Percentiles rank a stretch among this genome's conserved stretches.
phyloP scores from a whole-genome alignment of 2,888 invertebrate species.

The Caenorhabditis becei region DNA sequence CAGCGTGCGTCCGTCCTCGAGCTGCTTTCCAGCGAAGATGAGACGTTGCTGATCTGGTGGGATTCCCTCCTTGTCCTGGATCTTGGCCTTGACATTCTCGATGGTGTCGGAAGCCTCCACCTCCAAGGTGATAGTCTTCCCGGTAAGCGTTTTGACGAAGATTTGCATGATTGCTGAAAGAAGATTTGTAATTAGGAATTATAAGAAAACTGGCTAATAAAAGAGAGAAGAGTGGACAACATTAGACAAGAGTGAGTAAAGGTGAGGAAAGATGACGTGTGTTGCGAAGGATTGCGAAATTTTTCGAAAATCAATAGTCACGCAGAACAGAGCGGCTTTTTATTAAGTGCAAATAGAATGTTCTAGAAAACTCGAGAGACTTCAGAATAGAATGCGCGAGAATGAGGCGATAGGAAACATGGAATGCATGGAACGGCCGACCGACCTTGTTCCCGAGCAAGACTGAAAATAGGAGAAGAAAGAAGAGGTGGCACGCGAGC shows the following conservation, averaged over 20 bases:
- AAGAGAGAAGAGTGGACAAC: neutral
- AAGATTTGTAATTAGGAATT: neutral
- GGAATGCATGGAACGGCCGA: neutral
- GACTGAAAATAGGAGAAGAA: neutral
- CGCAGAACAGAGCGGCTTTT: neutral
- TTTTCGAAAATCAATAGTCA: constrained; percentile 33
- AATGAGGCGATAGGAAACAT: neutral
- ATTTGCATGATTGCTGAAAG: constrained; percentile 88
- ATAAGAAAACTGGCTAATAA: neutral
- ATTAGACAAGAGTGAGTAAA: too few species aligned
- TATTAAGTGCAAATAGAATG: neutral
- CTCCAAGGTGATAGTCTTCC: constrained; percentile 87
- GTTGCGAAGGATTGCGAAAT: constrained; percentile 36
- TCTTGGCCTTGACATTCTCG: constrained; percentile 70
- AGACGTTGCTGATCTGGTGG: constrained; percentile 70
- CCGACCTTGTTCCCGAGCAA: too few species aligned
- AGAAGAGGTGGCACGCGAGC: constrained; percentile 41
- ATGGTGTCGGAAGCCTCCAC: constrained; percentile 70
- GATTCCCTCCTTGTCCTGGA: constrained; percentile 71
- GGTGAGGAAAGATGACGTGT: neutral
- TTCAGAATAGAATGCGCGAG: neutral
- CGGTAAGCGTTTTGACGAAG: constrained; percentile 91
- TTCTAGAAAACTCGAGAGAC: neutral
- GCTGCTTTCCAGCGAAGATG: constrained; percentile 69
- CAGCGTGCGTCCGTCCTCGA: constrained; percentile 70